Evolutionary conservation across 2,113 vertebrate genomes (phyloP).

Genomic region (Cyprinus carpio): DNA sequence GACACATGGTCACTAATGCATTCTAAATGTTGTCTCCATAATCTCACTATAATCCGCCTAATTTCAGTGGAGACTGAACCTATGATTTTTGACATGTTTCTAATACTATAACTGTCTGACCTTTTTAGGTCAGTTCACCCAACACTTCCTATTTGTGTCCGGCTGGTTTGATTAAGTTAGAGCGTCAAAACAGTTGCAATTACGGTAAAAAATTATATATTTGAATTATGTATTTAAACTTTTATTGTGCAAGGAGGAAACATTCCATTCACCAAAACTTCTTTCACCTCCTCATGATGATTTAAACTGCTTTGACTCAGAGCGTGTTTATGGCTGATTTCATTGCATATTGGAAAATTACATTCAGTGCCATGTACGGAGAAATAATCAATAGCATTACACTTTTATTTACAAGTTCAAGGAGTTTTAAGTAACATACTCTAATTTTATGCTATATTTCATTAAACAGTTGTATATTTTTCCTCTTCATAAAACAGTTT

Average conservation of each 20-base stretch:
- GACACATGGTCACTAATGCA: background rate
- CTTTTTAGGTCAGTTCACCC: conserved; percentile 69
- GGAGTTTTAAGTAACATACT: background rate
- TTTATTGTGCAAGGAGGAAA: background rate
- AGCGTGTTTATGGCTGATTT: background rate
- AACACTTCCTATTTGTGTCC: conserved; percentile 84
- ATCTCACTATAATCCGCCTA: conserved; percentile 69
- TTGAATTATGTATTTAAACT: conserved; percentile 53
- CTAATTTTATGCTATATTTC: background rate
- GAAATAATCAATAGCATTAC: background rate
- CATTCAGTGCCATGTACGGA: background rate
- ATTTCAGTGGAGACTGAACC: conserved; percentile 73
- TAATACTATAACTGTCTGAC: conserved; percentile 78
- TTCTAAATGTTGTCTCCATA: conserved; percentile 61
- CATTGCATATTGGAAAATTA: background rate
- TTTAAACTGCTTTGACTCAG: background rate
- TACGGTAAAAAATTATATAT: conserved; percentile 78
- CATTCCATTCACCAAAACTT: background rate
- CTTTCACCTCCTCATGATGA: background rate
- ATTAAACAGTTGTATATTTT: background rate
- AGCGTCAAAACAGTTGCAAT: conserved; percentile 82
- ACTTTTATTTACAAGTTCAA: background rate
- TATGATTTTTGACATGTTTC: conserved; percentile 84
- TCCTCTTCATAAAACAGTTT: background rate
- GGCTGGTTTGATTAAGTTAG: conserved; percentile 82